phyloP scores from a whole-genome alignment of 1,140 invertebrate genomes.

The Magallana gigas region DNA sequence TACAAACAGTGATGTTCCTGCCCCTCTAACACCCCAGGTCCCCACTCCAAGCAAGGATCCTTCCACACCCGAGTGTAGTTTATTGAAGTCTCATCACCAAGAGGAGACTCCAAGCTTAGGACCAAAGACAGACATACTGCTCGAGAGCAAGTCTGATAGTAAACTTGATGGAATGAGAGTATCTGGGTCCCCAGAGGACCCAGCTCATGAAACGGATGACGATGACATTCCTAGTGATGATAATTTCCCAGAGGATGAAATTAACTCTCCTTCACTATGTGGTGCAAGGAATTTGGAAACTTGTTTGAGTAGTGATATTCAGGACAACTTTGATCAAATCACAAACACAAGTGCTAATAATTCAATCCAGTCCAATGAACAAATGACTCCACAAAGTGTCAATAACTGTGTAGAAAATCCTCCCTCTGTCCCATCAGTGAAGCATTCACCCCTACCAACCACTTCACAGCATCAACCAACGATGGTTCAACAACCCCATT shows the following conservation, averaged over 20 bases:
- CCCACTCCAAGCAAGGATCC: slow-evolving; percentile 61
- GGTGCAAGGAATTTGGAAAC: slow-evolving; percentile 63
- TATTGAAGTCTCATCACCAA: slow-evolving; percentile 26
- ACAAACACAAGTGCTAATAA: slow-evolving; percentile 57
- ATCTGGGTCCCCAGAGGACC: slow-evolving; percentile 12
- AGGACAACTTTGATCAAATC: slow-evolving; percentile 69
- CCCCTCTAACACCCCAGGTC: slow-evolving; percentile 69
- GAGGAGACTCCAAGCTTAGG: background rate
- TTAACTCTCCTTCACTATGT: slow-evolving; percentile 50
- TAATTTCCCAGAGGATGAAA: slow-evolving; percentile 66
- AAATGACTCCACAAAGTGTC: slow-evolving; percentile 42
- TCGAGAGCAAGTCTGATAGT: background rate
- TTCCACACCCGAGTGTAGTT: slow-evolving; percentile 35
- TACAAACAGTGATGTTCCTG: slow-evolving; percentile 67
- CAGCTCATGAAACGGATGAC: slow-evolving; percentile 50
- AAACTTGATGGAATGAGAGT: background rate
- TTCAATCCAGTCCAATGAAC: slow-evolving; percentile 37
- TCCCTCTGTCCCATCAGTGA: slow-evolving; percentile 38
- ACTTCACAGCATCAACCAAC: slow-evolving; percentile 48
- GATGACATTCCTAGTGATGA: slow-evolving; percentile 71
- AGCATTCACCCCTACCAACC: slow-evolving; percentile 51
- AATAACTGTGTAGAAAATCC: slow-evolving; percentile 41
- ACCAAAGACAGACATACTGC: slow-evolving; percentile 1
- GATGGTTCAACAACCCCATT: slow-evolving; percentile 53
- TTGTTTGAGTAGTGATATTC: slow-evolving; percentile 64